A percentile compares a stretch with the other conserved stretches of the same genome.
Evolutionary conservation across 2,888 invertebrate genomes (phyloP).

Genomic region (Amphipyra tragopoginis): DNA sequence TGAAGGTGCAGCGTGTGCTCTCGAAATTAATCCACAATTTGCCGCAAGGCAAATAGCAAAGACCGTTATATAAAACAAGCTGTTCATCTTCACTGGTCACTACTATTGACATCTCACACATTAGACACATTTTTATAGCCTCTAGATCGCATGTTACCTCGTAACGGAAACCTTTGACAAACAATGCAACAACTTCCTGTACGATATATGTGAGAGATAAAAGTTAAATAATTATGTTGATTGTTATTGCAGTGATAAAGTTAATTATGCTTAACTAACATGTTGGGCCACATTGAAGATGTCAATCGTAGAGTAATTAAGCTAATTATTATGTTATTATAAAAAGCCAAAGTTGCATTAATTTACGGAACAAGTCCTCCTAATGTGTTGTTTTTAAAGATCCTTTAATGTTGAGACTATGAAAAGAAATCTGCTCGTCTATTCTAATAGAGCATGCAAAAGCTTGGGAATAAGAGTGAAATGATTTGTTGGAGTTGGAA

Average conservation of each 20-base stretch:
- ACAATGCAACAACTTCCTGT: slow-evolving; percentile 84
- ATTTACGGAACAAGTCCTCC: slow-evolving; percentile 1
- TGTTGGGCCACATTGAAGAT: slow-evolving; percentile 50
- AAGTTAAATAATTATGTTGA: slow-evolving; percentile 70
- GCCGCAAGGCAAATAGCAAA: slow-evolving; percentile 66
- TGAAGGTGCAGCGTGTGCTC: slow-evolving; percentile 54
- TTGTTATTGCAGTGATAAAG: slow-evolving; percentile 69
- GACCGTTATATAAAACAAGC: slow-evolving; percentile 70
- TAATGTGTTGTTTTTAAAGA: slow-evolving; percentile 17
- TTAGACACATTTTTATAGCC: slow-evolving; percentile 70
- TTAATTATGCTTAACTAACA: slow-evolving; percentile 68
- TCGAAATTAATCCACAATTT: slow-evolving; percentile 52
- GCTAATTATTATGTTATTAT: slow-evolving; percentile 33
- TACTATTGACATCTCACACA: slow-evolving; percentile 59
- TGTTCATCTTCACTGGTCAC: slow-evolving; percentile 78
- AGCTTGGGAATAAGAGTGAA: no score
- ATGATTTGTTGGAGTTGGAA: no score
- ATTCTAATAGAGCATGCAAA: no score
- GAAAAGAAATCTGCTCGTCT: no score
- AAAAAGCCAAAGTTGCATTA: slow-evolving; percentile 11
- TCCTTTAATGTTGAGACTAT: background rate
- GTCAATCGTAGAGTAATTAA: slow-evolving; percentile 52
- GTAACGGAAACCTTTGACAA: slow-evolving; percentile 78
- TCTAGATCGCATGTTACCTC: slow-evolving; percentile 69
- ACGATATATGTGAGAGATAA: slow-evolving; percentile 76